Evolutionary conservation across 2,113 vertebrate genomes (phyloP).

Genomic region (Esox niger): DNA sequence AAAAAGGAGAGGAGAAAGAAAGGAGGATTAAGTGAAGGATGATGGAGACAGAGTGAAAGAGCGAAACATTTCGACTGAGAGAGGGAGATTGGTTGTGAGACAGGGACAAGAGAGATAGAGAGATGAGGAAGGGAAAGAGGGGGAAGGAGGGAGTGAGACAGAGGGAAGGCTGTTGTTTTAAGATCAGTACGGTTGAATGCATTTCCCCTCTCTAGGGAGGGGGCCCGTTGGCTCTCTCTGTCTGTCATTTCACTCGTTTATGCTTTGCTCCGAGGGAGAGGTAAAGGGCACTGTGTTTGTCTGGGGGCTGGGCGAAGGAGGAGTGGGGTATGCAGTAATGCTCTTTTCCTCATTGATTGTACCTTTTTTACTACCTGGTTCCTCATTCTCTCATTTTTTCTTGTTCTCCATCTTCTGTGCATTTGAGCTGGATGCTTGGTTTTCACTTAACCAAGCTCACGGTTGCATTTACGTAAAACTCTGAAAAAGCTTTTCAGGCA

Average conservation of each 20-base stretch:
- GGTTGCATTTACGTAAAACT: no score
- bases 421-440: no score
- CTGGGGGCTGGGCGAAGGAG: slow-evolving; percentile 29
- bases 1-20: not conserved
- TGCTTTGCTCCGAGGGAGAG: slow-evolving; percentile 48
- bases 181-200: slow-evolving; percentile 77
- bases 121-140: slow-evolving; percentile 1
- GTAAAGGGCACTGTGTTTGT: slow-evolving; percentile 44
- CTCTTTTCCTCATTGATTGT: slow-evolving; percentile 71
- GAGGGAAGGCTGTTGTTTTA: slow-evolving; percentile 73
- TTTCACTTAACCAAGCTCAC: no score
- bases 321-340: slow-evolving; percentile 29
- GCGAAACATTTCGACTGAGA: not conserved
- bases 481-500: no score
- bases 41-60: slow-evolving; percentile 21
- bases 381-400: slow-evolving; percentile 43
- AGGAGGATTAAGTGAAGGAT: not conserved
- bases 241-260: slow-evolving; percentile 68
- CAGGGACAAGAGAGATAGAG: not conserved
- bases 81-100: no score
- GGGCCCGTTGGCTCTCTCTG: slow-evolving; percentile 61
- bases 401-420: not conserved
- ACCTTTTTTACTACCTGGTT: slow-evolving; percentile 25
- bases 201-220: slow-evolving; percentile 62
- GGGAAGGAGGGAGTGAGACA: slow-evolving; percentile 18